Evolutionary conservation across 1,140 invertebrate genomes (phyloP).

Genomic region (Dendroctonus valens): DNA sequence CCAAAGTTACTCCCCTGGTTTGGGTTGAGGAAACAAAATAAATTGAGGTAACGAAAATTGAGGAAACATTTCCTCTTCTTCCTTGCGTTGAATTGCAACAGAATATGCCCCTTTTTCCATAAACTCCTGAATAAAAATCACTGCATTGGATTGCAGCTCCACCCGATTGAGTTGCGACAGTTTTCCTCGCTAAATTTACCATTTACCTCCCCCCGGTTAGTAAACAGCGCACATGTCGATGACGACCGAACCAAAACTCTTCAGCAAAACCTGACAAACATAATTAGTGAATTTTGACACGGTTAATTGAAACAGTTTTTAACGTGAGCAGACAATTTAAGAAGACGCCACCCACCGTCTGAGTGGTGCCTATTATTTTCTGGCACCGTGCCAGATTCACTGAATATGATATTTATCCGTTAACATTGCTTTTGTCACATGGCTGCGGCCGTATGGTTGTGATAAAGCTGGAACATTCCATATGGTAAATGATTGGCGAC

Average conservation of each 20-base stretch:
- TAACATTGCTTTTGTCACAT: slow-evolving; percentile 17
- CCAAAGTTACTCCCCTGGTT: no score
- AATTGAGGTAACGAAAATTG: no score
- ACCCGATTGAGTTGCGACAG: no score
- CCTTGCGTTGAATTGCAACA: no score
- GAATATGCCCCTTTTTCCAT: no score
- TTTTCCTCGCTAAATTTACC: background rate
- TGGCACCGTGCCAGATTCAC: slow-evolving; percentile 13
- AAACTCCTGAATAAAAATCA: no score
- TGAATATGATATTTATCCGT: slow-evolving; percentile 25
- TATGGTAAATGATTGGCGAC: no score
- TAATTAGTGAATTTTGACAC: slow-evolving; percentile 25
- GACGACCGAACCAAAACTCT: background rate
- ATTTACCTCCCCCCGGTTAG: background rate
- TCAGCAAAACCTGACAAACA: slow-evolving; percentile 16
- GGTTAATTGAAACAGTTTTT: slow-evolving; percentile 26
- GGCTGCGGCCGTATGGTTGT: no score
- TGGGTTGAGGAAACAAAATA: no score
- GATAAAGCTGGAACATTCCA: no score
- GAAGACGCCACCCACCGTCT: slow-evolving; percentile 28
- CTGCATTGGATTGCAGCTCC: no score
- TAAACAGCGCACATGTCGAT: background rate
- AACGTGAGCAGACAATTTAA: slow-evolving; percentile 22
- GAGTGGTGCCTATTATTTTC: slow-evolving; percentile 24
- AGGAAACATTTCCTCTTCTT: no score